Evolutionary conservation across 2,797 vertebrate genomes (phyloP).

Genomic region (Capromys pilorides): DNA sequence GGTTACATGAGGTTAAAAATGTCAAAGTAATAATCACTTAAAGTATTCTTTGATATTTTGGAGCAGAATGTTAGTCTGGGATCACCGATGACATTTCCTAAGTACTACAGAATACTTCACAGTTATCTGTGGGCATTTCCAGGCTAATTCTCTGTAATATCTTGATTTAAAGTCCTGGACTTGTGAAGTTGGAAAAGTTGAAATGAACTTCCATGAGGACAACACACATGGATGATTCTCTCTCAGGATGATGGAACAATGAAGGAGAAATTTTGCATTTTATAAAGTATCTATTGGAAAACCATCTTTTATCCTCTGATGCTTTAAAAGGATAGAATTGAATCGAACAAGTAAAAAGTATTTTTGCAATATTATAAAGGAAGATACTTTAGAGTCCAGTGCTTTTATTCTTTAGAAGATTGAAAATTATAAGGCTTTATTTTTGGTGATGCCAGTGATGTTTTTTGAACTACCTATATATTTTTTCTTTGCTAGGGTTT

Average conservation of each 20-base stretch:
- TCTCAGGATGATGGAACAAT: not conserved
- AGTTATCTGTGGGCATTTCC: not conserved
- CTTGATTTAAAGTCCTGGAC: not conserved
- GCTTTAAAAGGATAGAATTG: slow-evolving; percentile 13
- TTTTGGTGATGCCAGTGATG: not conserved
- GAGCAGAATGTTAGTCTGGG: not conserved
- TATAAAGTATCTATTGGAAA: not conserved
- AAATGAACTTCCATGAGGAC: not conserved
- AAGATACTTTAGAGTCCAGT: not conserved
- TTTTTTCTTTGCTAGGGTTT: slow-evolving; percentile 18
- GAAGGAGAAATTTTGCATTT: not conserved
- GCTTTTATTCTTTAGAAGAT: not conserved
- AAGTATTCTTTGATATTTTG: not conserved
- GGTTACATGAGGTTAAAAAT: not conserved
- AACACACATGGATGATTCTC: not conserved
- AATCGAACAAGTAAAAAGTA: not conserved
- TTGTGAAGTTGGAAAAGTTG: not conserved
- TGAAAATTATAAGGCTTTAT: not conserved
- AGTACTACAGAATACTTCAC: not conserved
- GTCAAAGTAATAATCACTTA: not conserved
- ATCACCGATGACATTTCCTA: not conserved
- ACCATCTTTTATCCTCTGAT: not conserved
- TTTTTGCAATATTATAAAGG: not conserved
- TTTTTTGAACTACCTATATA: not conserved
- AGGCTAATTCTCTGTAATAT: not conserved